Conservation (phyloP, 2,888 invertebrate genomes). For the Ophion obscuratus region DNA sequence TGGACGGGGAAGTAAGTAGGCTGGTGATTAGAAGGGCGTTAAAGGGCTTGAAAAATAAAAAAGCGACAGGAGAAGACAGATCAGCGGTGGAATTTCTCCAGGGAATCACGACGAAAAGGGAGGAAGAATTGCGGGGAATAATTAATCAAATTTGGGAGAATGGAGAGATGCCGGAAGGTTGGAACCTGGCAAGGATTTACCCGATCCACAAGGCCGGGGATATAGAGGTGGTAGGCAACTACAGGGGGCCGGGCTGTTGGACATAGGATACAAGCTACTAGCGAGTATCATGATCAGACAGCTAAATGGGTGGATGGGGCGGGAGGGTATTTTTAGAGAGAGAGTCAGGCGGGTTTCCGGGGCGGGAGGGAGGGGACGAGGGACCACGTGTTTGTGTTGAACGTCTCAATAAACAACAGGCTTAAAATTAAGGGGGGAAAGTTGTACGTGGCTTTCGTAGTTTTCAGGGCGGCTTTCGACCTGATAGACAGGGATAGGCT, state of each 20-base stretch:
- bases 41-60: not conserved
- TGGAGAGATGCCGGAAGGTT: not conserved
- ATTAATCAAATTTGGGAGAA: not conserved
- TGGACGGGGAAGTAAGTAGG: not conserved
- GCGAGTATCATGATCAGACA: too few relatives aligned
- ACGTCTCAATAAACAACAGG: not conserved
- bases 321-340: not conserved
- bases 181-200: not conserved
- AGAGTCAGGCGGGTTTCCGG: not conserved
- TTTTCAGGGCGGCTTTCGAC: not conserved
- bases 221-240: not conserved
- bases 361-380: not conserved
- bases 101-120: not conserved
- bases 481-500: not conserved
- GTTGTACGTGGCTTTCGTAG: not conserved
- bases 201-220: not conserved
- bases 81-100: not conserved
- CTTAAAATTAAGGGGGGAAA: not conserved
- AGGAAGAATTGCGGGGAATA: not conserved
- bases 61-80: not conserved
- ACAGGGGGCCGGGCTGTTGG: too few relatives aligned
- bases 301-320: not conserved
- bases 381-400: not conserved
- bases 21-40: not conserved
- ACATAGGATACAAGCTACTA: too few relatives aligned